Evolutionary conservation across 2,113 vertebrate genomes (phyloP).

Genomic region (Psophia crepitans): DNA sequence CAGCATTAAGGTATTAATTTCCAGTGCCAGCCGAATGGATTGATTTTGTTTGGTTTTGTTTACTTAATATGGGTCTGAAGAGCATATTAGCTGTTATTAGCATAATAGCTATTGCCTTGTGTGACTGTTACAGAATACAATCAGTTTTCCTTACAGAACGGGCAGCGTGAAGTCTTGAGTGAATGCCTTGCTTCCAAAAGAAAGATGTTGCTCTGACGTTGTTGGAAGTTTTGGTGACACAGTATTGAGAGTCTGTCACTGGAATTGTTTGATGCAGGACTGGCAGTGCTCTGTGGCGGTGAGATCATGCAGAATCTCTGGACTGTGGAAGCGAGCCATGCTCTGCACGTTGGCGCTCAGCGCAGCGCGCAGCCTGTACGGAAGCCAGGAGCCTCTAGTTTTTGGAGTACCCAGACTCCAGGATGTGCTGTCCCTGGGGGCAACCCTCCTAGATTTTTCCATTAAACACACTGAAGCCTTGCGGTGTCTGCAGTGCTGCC

Average conservation of each 20-base stretch:
- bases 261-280: background rate
- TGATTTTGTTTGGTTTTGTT: background rate
- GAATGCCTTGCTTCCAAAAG: background rate
- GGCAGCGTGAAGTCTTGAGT: background rate
- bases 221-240: background rate
- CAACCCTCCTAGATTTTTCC: background rate
- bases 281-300: background rate
- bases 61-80: background rate
- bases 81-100: background rate
- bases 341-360: background rate
- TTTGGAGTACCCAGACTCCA: accelerated
- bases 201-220: background rate
- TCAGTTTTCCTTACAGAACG: background rate
- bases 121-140: background rate
- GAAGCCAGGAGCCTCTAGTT: background rate
- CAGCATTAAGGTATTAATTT: constrained; percentile 44
- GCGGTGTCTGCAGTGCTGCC: background rate
- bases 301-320: background rate
- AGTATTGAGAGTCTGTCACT: background rate
- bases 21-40: background rate
- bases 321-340: background rate
- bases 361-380: accelerated
- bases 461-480: background rate
- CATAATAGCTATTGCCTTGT: background rate
- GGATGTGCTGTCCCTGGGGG: background rate